Evolutionary conservation across 1,140 invertebrate species (phyloP), one percentile per base, ranked within the genome.

Genomic region (Drosophila hydei): DNA sequence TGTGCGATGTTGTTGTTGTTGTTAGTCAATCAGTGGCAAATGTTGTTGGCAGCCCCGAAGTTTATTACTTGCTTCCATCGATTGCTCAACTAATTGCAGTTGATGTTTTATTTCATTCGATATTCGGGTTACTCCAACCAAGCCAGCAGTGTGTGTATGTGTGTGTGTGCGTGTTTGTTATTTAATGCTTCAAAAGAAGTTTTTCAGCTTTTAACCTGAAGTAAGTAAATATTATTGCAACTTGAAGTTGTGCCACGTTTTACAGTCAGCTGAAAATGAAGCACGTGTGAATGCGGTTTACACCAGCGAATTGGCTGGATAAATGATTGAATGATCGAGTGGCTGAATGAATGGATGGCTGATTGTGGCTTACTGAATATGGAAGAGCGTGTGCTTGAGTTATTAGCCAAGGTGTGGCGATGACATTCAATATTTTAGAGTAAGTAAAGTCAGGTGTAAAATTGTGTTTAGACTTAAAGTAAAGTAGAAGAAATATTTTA

Each of bases 71-170:
- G 60, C 68, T 71, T 58, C 48, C 45, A 60, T 52, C 75, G 58
- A 83, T 76, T 78, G 77, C 75, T 50, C 62, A 70, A 63, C 78
- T 88, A 89, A 89, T 89, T 83, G 72, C 69, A 88, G 33, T 69
- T 65, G 84, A 83, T 68, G 75, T 79, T 69, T 72, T 75, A 68
- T 63, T 78, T 51, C 47, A 33, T 56, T 50, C 42, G 43, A 38
- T 25, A 69, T 60, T 55, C 27, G 52, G 36, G 40, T 56, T 60
- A 16, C 45, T 51, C n/a, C n/a, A n/a, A n/a, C n/a, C n/a, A n/a
- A n/a, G n/a, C n/a, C n/a, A n/a, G n/a, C n/a, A n/a, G n/a, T n/a
- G n/a, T n/a, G n/a, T n/a, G 14, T 23, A 3, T 64, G n/a, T 30
- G 27, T 33, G 25, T 30, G 45, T 21, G 25, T 64, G 27, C 43